Base-by-base conservation (phyloP, 2,888 invertebrate species). In the Synergus laeviventris region DNA sequence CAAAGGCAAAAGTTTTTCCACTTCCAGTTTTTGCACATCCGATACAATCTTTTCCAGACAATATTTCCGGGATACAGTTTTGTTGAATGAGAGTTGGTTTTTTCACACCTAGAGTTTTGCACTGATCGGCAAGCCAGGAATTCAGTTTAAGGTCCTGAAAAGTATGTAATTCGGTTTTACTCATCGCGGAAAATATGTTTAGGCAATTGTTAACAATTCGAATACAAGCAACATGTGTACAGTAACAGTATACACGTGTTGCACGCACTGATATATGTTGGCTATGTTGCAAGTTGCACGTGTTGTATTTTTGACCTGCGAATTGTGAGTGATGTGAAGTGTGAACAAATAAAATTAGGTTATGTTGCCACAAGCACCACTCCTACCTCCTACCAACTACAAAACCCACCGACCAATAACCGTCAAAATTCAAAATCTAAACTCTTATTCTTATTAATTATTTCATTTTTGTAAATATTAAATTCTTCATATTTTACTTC, bases 21-120 rank as follows among this genome's bases (percentile, higher is more conserved):
- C 98, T 98, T 16, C 99, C 99, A 11, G 99, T 99, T 91, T 99
- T 98, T 0, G 99, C 98, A 85, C 98, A 98, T 11, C 98, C 99
- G 81, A 99, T 96, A 85, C 98, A 97, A 92, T 99, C 97, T 84
- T 93, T 92, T 0, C 98, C 98, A 78, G 92, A 88, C 56, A 97
- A 90, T 84, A 97, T 96, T 79, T 93, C 92, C 5, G 96, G 94
- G 86, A 98, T 95, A 87, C 97, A 97, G 81, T 95, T 94, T 85
- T 92, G 91, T 90, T 98, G 97, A 77, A 98, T 97, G 0, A 95
- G 94, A 1, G 97, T 97, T 12, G 97, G 96, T 70, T 91, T 92
- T 87, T 93, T 95, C 9, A 97, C 92, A 77, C 97, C 96, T 83
- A 97, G 92, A 81, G 93, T 92, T 79, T 92, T 91, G 74, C 95